A percentile compares a stretch with the other conserved stretches of the same genome.
These are phyloP conservation scores for Dynastes grantii DNA, from an alignment of 2,888 invertebrate genomes.

Conservation along the genomic window DNA sequence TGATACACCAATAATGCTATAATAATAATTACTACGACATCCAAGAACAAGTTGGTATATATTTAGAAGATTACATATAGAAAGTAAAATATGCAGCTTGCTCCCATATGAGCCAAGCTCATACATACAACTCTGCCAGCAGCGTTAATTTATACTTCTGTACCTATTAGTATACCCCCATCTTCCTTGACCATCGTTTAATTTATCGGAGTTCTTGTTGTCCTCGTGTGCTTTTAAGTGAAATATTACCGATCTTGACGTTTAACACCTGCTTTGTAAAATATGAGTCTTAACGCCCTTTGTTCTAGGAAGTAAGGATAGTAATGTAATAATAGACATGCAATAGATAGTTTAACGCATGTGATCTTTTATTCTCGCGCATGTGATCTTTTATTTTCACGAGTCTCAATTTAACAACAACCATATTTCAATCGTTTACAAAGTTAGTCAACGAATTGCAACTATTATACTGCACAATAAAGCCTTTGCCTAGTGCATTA, in stretches of 20 bases:
- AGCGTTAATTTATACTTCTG: slow-evolving; percentile 27
- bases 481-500: background rate
- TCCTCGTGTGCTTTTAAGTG: background rate
- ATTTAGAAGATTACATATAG: no score
- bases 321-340: background rate
- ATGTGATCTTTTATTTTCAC: no score
- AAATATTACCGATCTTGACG: slow-evolving; percentile 28
- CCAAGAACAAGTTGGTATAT: no score
- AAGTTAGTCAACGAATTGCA: no score
- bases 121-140: background rate
- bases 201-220: slow-evolving; percentile 7
- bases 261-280: slow-evolving; percentile 33
- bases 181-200: slow-evolving; percentile 8
- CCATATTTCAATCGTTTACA: no score
- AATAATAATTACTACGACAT: no score
- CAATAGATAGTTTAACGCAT: background rate
- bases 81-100: no score
- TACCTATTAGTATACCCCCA: slow-evolving; percentile 26
- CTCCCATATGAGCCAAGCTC: no score
- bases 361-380: no score
- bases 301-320: background rate
- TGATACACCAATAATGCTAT: no score
- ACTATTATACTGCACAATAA: no score
- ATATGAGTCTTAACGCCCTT: slow-evolving; percentile 4
- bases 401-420: no score